A percentile compares a stretch with the other conserved stretches of the same genome.
Evolutionary conservation across 2,797 vertebrate genomes (phyloP).

Genomic region (Dipus sagitta): DNA sequence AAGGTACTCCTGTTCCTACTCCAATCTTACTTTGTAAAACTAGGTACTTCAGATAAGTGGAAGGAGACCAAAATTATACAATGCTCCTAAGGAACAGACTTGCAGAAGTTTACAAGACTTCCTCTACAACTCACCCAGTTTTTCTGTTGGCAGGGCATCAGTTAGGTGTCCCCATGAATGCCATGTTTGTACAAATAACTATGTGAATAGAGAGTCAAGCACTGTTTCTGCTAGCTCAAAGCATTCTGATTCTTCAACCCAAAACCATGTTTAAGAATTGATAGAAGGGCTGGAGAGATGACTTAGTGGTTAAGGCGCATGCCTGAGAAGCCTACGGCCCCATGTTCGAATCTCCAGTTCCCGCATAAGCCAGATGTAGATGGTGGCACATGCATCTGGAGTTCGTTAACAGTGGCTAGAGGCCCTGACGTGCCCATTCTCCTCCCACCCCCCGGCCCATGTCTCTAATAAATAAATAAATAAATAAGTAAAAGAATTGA

Average conservation of each 20-base stretch:
- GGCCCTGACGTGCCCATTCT: no score
- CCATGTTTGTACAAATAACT: not conserved
- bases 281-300: not conserved
- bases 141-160: not conserved
- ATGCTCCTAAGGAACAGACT: slow-evolving; percentile 10
- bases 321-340: no score
- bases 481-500: no score
- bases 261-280: slow-evolving; percentile 55
- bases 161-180: not conserved
- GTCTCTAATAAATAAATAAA: no score
- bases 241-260: slow-evolving; percentile 58
- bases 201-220: slow-evolving; percentile 8
- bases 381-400: no score
- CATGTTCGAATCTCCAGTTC: no score
- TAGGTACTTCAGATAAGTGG: slow-evolving; percentile 37
- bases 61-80: slow-evolving; percentile 43
- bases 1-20: not conserved
- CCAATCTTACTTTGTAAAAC: slow-evolving; percentile 11
- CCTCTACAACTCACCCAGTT: not conserved
- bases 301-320: no score
- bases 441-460: no score
- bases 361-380: no score
- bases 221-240: slow-evolving; percentile 19
- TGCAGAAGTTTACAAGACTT: slow-evolving; percentile 57
- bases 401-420: no score